These are phyloP conservation scores for Macrostomum lignano DNA, from an alignment of 1,140 invertebrate genomes.

Conservation along the genomic window DNA sequence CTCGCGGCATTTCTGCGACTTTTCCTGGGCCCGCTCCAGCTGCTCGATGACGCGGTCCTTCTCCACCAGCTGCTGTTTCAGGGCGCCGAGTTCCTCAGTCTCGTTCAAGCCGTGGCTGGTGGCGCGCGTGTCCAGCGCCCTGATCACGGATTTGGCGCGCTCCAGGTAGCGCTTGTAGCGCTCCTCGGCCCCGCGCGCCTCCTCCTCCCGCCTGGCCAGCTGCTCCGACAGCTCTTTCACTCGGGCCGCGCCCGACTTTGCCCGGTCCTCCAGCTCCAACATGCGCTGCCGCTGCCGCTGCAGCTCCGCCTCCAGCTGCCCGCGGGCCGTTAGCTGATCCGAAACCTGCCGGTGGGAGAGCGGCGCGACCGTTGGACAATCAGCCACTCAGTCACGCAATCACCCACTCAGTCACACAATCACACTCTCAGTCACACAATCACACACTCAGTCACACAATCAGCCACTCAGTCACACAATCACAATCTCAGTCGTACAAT, in stretches of 20 bases:
- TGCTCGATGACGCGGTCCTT: conserved; percentile 30
- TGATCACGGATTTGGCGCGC: conserved; percentile 47
- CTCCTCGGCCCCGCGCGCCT: conserved; percentile 44
- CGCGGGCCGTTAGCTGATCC: too few relatives aligned
- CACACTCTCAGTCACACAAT: too few relatives aligned
- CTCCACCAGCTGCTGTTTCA: conserved; percentile 29
- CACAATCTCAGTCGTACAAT: too few relatives aligned
- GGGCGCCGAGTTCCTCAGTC: conserved; percentile 28
- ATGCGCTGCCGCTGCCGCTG: conserved; percentile 9
- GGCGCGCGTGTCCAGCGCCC: conserved; percentile 47
- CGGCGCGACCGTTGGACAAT: too few relatives aligned
- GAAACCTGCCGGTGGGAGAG: too few relatives aligned
- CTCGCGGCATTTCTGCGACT: conserved; percentile 34
- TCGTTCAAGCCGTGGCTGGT: conserved; percentile 26
- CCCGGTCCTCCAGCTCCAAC: conserved; percentile 44
- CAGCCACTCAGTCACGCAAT: too few relatives aligned
- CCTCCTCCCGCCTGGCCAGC: conserved; percentile 38
- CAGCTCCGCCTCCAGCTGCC: conserved; percentile 26
- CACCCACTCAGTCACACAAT: too few relatives aligned
- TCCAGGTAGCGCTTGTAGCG: conserved; percentile 57
- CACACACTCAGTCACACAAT: too few relatives aligned
- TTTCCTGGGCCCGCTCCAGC: conserved; percentile 33
- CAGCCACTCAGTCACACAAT: too few relatives aligned
- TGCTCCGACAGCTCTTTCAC: conserved; percentile 34
- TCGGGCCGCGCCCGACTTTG: conserved; percentile 23